Percentiles rank a stretch among this genome's conserved stretches.
Conservation (phyloP, 2,113 vertebrate genomes). For the Bubalus kerabau region DNA sequence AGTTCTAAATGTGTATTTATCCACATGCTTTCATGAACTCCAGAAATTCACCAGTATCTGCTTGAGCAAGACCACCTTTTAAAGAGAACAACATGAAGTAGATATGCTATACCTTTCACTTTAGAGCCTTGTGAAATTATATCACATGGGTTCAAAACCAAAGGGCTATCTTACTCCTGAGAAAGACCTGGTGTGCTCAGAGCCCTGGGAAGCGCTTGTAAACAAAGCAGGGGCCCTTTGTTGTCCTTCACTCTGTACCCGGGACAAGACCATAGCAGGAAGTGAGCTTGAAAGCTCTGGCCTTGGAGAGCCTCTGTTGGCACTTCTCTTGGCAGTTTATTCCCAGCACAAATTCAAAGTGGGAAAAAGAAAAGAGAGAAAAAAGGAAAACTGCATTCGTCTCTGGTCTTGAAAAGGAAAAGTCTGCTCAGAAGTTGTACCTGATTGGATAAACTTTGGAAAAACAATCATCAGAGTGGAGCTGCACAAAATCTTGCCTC, state of each 20-base stretch:
- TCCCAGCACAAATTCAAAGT: not conserved
- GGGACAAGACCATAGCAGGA: not conserved
- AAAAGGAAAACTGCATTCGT: not conserved
- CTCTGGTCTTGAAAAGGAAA: constrained; percentile 1
- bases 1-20: not conserved
- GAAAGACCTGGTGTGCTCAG: constrained; percentile 1
- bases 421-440: not conserved
- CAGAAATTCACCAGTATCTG: not conserved
- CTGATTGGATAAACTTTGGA: constrained; percentile 16
- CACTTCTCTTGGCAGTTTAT: not conserved
- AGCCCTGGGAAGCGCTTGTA: constrained; percentile 6
- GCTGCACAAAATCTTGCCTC: not conserved
- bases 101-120: not conserved
- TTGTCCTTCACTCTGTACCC: not conserved
- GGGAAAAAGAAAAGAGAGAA: not conserved
- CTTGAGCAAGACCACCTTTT: not conserved
- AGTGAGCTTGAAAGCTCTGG: constrained; percentile 8
- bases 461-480: constrained; percentile 8
- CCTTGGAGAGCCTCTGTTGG: not conserved
- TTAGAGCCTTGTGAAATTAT: not conserved
- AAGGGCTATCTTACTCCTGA: not conserved
- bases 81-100: constrained; percentile 4
- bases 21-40: not conserved
- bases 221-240: not conserved
- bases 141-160: not conserved